Percentiles rank a stretch among this genome's conserved stretches.
These are phyloP conservation scores for Brachyrhaphis roseni DNA, from an alignment of 2,797 vertebrate genomes.

Conservation along the genomic window DNA sequence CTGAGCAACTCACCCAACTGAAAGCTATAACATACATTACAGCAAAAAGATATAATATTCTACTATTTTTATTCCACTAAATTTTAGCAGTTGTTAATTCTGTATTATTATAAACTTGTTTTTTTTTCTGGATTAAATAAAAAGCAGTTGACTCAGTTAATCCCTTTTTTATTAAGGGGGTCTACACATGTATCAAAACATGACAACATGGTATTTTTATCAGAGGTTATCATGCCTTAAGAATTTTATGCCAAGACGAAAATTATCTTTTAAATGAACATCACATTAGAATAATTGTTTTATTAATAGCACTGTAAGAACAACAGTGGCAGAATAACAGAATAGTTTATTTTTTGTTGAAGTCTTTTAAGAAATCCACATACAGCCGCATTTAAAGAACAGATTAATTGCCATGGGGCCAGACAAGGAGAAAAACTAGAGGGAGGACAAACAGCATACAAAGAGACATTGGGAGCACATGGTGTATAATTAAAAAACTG, in stretches of 20 bases:
- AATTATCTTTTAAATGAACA: neutral
- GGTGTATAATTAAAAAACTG: constrained; percentile 67
- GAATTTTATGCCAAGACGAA: neutral
- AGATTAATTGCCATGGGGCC: constrained; percentile 5
- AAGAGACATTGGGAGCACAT: constrained; percentile 24
- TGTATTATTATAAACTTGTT: neutral
- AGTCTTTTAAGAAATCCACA: neutral
- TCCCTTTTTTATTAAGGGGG: neutral
- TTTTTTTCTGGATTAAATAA: no score
- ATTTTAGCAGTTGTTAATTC: neutral
- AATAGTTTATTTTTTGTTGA: neutral
- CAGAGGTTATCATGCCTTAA: neutral
- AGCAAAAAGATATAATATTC: neutral
- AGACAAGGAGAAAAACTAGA: constrained; percentile 20
- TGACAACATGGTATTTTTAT: neutral
- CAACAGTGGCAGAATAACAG: neutral
- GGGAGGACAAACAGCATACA: constrained; percentile 32
- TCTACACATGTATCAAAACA: neutral
- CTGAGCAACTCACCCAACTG: neutral
- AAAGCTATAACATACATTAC: neutral
- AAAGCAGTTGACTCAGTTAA: neutral
- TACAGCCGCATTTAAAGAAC: neutral
- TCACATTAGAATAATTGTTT: neutral
- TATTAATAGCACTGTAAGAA: neutral
- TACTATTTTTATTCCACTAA: neutral